Evolutionary conservation across 2,113 vertebrate species (phyloP).

Genomic region (Ceuthmochares aereus): DNA sequence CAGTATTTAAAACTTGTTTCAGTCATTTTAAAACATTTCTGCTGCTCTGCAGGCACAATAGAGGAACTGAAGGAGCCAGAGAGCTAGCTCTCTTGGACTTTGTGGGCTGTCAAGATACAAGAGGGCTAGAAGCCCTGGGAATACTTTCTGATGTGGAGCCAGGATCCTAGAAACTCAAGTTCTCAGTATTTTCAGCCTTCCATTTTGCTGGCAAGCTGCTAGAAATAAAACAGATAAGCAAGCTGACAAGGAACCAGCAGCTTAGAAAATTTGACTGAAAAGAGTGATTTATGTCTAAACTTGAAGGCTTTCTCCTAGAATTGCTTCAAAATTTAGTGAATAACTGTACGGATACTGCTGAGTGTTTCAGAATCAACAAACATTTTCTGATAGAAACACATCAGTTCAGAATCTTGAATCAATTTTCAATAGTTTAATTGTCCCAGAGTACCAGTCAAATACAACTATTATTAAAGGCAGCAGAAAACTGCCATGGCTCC

Average conservation of each 20-base stretch:
- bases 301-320: not conserved
- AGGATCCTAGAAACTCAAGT: constrained; percentile 8
- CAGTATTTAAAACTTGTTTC: not conserved
- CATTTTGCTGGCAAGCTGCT: not conserved
- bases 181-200: not conserved
- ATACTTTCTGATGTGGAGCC: not conserved
- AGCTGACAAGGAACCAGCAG: not conserved
- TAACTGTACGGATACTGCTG: not conserved
- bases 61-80: not conserved
- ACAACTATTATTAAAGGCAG: not conserved
- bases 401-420: not conserved
- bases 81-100: not conserved
- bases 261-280: not conserved
- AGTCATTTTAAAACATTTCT: not conserved
- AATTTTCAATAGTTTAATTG: not conserved
- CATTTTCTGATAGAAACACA: not conserved
- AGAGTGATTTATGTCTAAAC: not conserved
- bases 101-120: not conserved
- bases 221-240: not conserved
- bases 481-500: not conserved
- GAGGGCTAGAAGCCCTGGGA: not conserved
- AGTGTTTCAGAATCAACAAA: not conserved
- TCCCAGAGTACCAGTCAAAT: not conserved
- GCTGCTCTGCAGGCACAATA: not conserved
- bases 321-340: not conserved